Conservation (phyloP, 1,140 invertebrate genomes). For the Oedothorax gibbosus region DNA sequence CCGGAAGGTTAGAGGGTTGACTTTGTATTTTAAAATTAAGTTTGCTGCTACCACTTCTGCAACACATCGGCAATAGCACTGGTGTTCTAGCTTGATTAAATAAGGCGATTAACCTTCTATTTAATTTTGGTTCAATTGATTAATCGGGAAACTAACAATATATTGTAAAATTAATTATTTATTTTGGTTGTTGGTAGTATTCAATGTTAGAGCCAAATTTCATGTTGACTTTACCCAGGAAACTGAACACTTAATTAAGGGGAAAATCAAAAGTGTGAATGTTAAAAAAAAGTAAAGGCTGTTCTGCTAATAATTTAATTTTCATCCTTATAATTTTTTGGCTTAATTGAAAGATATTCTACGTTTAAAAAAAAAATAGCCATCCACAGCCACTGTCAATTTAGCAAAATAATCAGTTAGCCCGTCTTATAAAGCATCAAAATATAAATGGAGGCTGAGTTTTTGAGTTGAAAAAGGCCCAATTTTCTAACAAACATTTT, state of each 20-base stretch:
- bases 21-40: background rate
- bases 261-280: too few relatives aligned
- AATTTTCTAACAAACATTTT: too few relatives aligned
- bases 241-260: too few relatives aligned
- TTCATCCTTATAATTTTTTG: too few relatives aligned
- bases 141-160: background rate
- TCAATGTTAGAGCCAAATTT: background rate
- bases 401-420: too few relatives aligned
- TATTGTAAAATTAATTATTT: background rate
- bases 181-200: background rate
- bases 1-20: constrained; percentile 19
- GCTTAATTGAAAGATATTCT: background rate
- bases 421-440: background rate
- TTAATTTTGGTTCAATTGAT: background rate
- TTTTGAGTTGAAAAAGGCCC: too few relatives aligned
- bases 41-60: background rate
- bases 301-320: too few relatives aligned
- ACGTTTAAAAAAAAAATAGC: background rate
- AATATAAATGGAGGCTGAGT: too few relatives aligned
- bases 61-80: too few relatives aligned
- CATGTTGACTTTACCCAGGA: too few relatives aligned
- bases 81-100: too few relatives aligned
- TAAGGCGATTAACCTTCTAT: background rate
- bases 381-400: background rate
- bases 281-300: too few relatives aligned